Percentiles rank a stretch among this genome's conserved stretches.
Evolutionary conservation across 2,888 invertebrate genomes (phyloP).

Genomic region (Leptinotarsa haldemani): DNA sequence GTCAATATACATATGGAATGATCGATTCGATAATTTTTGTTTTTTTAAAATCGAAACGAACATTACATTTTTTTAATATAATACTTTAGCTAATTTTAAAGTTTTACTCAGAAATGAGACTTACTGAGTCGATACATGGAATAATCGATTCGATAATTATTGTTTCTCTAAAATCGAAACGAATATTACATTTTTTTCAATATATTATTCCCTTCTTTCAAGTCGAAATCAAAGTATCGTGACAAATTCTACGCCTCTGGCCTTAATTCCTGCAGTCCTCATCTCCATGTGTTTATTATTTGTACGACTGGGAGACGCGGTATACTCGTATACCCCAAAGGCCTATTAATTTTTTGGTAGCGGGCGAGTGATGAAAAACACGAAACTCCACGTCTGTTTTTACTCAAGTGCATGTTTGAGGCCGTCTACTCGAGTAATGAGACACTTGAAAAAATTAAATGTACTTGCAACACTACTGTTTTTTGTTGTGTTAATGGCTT

Average conservation of each 20-base stretch:
- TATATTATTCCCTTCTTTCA: background rate
- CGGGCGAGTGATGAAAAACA: slow-evolving; percentile 48
- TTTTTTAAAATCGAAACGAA: too few species aligned
- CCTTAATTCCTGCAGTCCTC: slow-evolving; percentile 9
- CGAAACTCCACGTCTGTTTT: slow-evolving; percentile 43
- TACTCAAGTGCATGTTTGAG: slow-evolving; percentile 38
- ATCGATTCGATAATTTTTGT: too few species aligned
- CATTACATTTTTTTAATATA: too few species aligned
- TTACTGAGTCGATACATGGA: too few species aligned
- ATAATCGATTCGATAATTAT: too few species aligned
- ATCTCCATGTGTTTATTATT: slow-evolving; percentile 29
- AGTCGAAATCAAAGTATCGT: background rate
- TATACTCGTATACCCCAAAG: slow-evolving; percentile 31
- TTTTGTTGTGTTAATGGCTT: slow-evolving; percentile 37
- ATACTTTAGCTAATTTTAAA: too few species aligned
- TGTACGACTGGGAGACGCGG: slow-evolving; percentile 17
- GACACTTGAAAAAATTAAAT: slow-evolving; percentile 45
- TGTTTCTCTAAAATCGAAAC: too few species aligned
- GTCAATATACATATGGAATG: too few species aligned
- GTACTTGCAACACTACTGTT: slow-evolving; percentile 41
- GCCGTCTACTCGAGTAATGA: slow-evolving; percentile 37
- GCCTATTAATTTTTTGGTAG: slow-evolving; percentile 48
- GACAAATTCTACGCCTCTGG: slow-evolving; percentile 4
- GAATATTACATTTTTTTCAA: too few species aligned
- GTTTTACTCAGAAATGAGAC: too few species aligned